Percentiles rank a stretch among this genome's conserved stretches.
Evolutionary conservation across 2,888 invertebrate genomes (phyloP).

Genomic region (Pteria penguin): DNA sequence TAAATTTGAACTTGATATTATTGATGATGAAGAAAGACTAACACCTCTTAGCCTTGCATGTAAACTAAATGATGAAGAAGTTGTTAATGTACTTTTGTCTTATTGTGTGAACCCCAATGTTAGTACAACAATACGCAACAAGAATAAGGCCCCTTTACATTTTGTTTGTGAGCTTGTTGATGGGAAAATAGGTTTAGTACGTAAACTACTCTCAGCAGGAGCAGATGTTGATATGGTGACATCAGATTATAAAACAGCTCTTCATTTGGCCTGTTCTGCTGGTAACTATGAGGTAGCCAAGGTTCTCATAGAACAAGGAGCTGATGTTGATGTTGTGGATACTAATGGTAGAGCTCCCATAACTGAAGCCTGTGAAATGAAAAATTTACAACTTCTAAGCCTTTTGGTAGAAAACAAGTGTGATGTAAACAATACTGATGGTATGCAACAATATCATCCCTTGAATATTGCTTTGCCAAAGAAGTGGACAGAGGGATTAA

Average conservation of each 20-base stretch:
- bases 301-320: background rate
- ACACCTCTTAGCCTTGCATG: conserved; percentile 14
- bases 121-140: background rate
- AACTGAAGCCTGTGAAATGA: background rate
- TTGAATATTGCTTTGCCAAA: conserved; percentile 3
- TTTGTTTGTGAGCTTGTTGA: conserved; percentile 21
- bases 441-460: conserved; percentile 16
- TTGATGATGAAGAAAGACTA: conserved; percentile 10
- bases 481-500: background rate
- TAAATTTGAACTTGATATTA: conserved; percentile 1
- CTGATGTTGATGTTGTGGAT: conserved; percentile 12
- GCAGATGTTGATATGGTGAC: conserved; percentile 18
- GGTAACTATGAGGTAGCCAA: background rate
- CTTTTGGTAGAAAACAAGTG: conserved; percentile 8
- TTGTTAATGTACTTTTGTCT: conserved; percentile 1
- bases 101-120: conserved; percentile 1
- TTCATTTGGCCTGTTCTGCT: conserved; percentile 17
- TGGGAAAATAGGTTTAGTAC: conserved; percentile 5
- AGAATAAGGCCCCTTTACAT: conserved; percentile 23
- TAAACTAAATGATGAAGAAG: background rate
- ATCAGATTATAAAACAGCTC: conserved; percentile 14
- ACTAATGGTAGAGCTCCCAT: conserved; percentile 15
- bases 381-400: background rate
- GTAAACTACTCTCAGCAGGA: conserved; percentile 1
- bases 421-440: conserved; percentile 12